Percentiles rank a stretch among this genome's conserved stretches.
Conservation (phyloP, 1,140 invertebrate species). For the Drosophila azteca region DNA sequence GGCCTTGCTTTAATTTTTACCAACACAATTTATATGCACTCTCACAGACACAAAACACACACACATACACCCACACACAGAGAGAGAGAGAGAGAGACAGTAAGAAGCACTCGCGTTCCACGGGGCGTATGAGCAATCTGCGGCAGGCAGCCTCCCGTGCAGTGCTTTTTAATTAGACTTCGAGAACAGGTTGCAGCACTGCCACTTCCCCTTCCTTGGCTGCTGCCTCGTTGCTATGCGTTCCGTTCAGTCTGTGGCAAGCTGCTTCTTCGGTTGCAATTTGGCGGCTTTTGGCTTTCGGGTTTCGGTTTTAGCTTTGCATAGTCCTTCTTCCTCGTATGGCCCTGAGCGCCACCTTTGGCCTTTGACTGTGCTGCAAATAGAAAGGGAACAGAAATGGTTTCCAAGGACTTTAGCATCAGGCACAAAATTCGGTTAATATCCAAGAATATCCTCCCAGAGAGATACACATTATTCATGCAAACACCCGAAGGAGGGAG, state of each 20-base stretch:
- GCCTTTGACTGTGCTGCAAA: constrained; percentile 41
- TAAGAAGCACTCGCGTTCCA: constrained; percentile 5
- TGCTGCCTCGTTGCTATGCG: neutral
- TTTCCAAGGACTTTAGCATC: constrained; percentile 32
- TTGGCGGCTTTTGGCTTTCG: constrained; percentile 37
- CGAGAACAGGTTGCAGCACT: constrained; percentile 30
- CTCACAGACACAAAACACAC: neutral
- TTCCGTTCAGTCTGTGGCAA: constrained; percentile 8
- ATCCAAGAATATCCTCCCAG: constrained; percentile 16
- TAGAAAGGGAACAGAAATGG: constrained; percentile 18
- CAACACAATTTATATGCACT: neutral
- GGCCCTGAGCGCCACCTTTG: constrained; percentile 26
- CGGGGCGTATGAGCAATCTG: constrained; percentile 42
- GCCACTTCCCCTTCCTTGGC: too few species aligned
- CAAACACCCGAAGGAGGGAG: constrained; percentile 15
- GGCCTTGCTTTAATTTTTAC: constrained; percentile 18
- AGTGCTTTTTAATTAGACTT: constrained; percentile 41
- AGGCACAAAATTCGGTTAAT: constrained; percentile 32
- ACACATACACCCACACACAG: too few species aligned
- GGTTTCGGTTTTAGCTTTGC: constrained; percentile 42
- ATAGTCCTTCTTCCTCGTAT: constrained; percentile 18
- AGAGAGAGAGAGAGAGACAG: too few species aligned
- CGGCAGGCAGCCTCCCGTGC: neutral
- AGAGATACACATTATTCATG: constrained; percentile 5
- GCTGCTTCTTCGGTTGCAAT: constrained; percentile 46